Percentiles rank a stretch among this genome's conserved stretches.
Evolutionary conservation across 2,113 vertebrate species (phyloP).

Genomic region (Urocitellus parryii): DNA sequence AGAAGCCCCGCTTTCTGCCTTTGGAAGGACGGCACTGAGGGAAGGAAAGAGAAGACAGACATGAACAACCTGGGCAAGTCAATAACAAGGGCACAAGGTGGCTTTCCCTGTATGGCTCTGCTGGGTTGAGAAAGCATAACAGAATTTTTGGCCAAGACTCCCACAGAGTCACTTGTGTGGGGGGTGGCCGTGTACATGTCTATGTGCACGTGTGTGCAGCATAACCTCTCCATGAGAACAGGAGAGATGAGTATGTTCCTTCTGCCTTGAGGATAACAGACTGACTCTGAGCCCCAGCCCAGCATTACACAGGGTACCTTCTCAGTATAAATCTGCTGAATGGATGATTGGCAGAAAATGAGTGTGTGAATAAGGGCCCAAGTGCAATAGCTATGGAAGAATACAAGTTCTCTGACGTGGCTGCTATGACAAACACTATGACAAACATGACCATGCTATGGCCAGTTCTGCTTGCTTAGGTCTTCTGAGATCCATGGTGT

Average conservation of each 20-base stretch:
- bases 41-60: background rate
- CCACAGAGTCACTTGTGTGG: fast-evolving
- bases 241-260: fast-evolving
- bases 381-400: fast-evolving
- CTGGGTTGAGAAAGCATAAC: too few species aligned
- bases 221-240: fast-evolving
- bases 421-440: fast-evolving
- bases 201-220: background rate
- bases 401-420: too few species aligned
- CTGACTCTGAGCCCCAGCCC: fast-evolving
- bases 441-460: background rate
- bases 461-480: background rate
- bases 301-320: fast-evolving
- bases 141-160: background rate
- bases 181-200: fast-evolving
- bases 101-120: fast-evolving
- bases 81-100: too few species aligned
- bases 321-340: background rate
- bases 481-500: background rate
- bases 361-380: too few species aligned
- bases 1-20: slow-evolving; percentile 95
- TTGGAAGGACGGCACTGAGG: slow-evolving; percentile 96
- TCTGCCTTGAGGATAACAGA: background rate
- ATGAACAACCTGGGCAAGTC: fast-evolving
- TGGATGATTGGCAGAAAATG: background rate